Evolutionary conservation across 1,140 invertebrate genomes (phyloP), one percentile per base, ranked within the genome.

Genomic region (Notospermus geniculatus): DNA sequence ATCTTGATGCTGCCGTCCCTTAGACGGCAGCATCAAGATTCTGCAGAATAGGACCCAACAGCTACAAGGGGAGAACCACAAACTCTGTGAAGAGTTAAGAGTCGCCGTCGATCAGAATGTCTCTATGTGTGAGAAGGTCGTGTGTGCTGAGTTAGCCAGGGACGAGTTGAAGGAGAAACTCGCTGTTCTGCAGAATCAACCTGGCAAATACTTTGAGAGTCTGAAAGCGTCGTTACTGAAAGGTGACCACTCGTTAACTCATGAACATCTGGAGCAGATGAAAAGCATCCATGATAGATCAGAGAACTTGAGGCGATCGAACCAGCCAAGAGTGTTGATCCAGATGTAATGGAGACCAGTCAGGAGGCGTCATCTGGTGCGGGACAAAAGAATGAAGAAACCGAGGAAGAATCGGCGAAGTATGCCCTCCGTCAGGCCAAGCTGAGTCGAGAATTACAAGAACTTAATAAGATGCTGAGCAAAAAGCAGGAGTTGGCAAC

Each of bases 401-500:
- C 29, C 13, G 45, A 62, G 5, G 54, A 62, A 19, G 32, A 56
- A 15, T 45, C 46, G 15, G 55, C 62, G 29, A 60, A 76, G 39
- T 71, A 80, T 55, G 69, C 69, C 0, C 59, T 77, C 23, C 60
- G 73, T 9, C 75, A 76, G 50, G 79, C 78, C 17, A 67, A 74
- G 54, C 64, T 80, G 67, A 68, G 70, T 25, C 59, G 69, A 29
- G 71, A 80, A 52, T 63, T 81, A 29, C 85, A 88, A 71, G 86
- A 88, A 63, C 83, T 93, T 1, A 90, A 90, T 70, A 86, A 86
- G 22, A 85, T 88, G 52, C 79, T 94, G 64, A 86, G 87, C 2
- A 82, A 89, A 45, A 94, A 93, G 72, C 88, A 92, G 73, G 86
- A 87, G 50, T 79, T 93, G 2, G 88, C 90, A 50, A 75, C 64